Base-by-base conservation (phyloP, 1,140 invertebrate species). In the Leptinotarsa texana region DNA sequence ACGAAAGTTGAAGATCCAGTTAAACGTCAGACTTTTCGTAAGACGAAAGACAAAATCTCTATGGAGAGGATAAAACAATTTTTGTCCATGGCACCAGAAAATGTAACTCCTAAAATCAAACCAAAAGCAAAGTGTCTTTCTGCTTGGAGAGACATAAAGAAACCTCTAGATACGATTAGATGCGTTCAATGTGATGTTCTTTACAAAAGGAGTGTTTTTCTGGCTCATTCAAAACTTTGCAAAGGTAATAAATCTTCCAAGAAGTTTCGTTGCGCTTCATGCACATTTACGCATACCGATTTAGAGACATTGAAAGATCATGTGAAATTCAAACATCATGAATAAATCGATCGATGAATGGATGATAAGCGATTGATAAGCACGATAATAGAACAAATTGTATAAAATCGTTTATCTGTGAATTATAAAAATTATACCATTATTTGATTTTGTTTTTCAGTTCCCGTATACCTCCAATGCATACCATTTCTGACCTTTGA, bases 91-190 rank as follows among this genome's bases (percentile, higher is more conserved):
- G 82, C 74, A 18, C 72, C 74, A 1, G 67, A 75, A 4, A 77
- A 83, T 66, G 27, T 83, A 17, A 68, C 63, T 24, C 48, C 62
- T 21, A 69, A 72, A 4, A 65, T 62, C 15, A 67, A 79, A 51
- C 81, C 80, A 63, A 74, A 70, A 51, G 63, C 74, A 22, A 79
- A 75, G 24, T 81, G 82, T 51, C 76, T 79, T 24, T 77, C 68
- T 63, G 78, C 79, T 68, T 77, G 80, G 13, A 72, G 72, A 6
- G 69, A 77, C 13, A 21, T 82, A 13, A 77, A 77, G n/a, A 76
- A 75, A 66, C 82, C 81, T 3, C 70, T 70, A 21, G 83, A 84
- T 75, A 82, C 82, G 18, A 74, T 84, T 13, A 73, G 82, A 74
- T 84, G 83, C 69, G 33, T 72, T 1, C 57, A 72, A 3, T 84